Percentiles rank a stretch among this genome's conserved stretches.
Conservation (phyloP, 1,140 invertebrate species). For the Drosophila ercepeae region DNA sequence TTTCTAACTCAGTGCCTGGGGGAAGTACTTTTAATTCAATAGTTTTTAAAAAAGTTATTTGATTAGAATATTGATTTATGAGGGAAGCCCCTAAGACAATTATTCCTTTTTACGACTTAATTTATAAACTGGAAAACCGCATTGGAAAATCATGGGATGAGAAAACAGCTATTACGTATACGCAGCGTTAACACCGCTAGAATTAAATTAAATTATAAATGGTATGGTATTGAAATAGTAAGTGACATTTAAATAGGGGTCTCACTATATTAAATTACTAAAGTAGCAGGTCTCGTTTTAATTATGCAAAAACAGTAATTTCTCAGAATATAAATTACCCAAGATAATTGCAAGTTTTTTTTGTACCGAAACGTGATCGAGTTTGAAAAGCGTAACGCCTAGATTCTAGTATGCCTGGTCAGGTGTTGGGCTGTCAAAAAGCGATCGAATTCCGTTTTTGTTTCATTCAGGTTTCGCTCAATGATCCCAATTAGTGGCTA, state of each 20-base stretch:
- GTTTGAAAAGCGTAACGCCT: not conserved
- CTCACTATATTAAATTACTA: not conserved
- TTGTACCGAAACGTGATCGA: slow-evolving; percentile 8
- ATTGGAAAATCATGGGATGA: not conserved
- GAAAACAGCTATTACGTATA: not conserved
- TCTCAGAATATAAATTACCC: not conserved
- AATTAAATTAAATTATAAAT: not conserved
- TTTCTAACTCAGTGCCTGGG: too few relatives aligned
- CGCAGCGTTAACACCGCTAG: not conserved
- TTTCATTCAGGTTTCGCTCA: slow-evolving; percentile 6
- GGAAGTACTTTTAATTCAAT: too few relatives aligned
- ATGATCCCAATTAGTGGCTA: slow-evolving; percentile 12
- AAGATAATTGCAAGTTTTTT: not conserved
- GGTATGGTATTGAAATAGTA: not conserved
- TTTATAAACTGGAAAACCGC: not conserved
- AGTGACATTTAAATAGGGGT: not conserved
- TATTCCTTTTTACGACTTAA: not conserved
- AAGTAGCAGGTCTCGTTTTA: not conserved
- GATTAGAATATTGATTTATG: not conserved
- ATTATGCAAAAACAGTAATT: not conserved
- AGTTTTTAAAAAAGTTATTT: too few relatives aligned
- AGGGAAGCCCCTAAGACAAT: not conserved
- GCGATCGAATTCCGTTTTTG: not conserved
- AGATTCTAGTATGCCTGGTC: not conserved
- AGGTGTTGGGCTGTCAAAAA: slow-evolving; percentile 23